Percentiles rank a stretch among this genome's conserved stretches.
phyloP scores from a whole-genome alignment of 2,888 invertebrate species.

The Yponomeuta cagnagella region DNA sequence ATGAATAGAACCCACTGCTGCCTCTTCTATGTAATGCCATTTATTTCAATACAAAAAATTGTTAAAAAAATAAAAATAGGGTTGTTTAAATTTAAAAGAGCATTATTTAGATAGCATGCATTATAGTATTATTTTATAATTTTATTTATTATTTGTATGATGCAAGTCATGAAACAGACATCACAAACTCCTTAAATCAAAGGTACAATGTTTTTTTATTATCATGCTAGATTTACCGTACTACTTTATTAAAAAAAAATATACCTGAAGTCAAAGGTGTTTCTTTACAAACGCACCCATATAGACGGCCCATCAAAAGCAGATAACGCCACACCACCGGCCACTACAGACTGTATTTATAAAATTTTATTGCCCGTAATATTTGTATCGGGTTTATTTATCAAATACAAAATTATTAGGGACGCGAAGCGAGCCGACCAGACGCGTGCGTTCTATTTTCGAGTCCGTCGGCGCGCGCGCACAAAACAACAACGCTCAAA shows the following conservation, averaged over 20 bases:
- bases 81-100: too few relatives aligned
- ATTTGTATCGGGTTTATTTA: conserved; percentile 59
- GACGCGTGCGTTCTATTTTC: conserved; percentile 60
- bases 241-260: not conserved
- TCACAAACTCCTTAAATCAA: too few relatives aligned
- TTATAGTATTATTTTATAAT: too few relatives aligned
- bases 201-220: too few relatives aligned
- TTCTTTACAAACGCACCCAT: not conserved
- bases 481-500: conserved; percentile 62
- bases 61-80: too few relatives aligned
- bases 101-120: too few relatives aligned
- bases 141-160: too few relatives aligned
- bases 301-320: conserved; percentile 39
- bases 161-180: too few relatives aligned
- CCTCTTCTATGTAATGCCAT: too few relatives aligned
- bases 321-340: conserved; percentile 39
- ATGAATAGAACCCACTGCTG: too few relatives aligned
- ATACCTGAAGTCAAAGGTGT: not conserved
- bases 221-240: too few relatives aligned
- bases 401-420: conserved; percentile 51
- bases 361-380: conserved; percentile 59
- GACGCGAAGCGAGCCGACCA: conserved; percentile 47
- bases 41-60: too few relatives aligned
- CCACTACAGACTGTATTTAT: conserved; percentile 32
- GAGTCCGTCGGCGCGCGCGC: conserved; percentile 49